A percentile compares a stretch with the other conserved stretches of the same genome.
phyloP scores from a whole-genome alignment of 1,140 invertebrate species.

The Mercenaria mercenaria region DNA sequence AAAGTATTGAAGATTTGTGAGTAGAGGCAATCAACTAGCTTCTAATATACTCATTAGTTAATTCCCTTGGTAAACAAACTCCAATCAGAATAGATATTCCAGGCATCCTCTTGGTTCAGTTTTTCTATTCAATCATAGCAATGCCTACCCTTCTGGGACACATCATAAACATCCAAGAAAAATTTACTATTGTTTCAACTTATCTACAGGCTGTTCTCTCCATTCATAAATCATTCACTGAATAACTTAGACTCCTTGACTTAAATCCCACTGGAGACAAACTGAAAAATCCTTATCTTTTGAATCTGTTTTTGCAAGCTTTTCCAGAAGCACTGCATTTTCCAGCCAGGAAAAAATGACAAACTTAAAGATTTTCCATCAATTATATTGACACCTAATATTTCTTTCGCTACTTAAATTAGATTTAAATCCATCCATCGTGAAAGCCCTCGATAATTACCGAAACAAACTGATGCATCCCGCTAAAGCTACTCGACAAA shows the following conservation, averaged over 20 bases:
- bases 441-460: neutral
- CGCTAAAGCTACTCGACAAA: conserved; percentile 4
- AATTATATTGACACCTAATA: neutral
- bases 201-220: neutral
- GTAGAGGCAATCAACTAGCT: neutral
- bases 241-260: too few species aligned
- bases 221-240: neutral
- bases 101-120: neutral
- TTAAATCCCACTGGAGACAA: neutral
- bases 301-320: neutral
- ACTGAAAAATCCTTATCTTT: neutral
- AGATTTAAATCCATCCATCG: conserved; percentile 23
- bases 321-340: neutral
- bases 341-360: neutral
- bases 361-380: neutral
- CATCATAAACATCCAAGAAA: neutral
- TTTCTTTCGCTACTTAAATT: neutral
- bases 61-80: conserved; percentile 7
- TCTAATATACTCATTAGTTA: neutral
- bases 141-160: neutral
- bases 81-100: conserved; percentile 17
- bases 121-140: conserved; percentile 1
- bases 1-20: neutral
- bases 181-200: neutral
- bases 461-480: conserved; percentile 11